phyloP scores from a whole-genome alignment of 2,113 vertebrate genomes.

The Pogonocichla stellata region DNA sequence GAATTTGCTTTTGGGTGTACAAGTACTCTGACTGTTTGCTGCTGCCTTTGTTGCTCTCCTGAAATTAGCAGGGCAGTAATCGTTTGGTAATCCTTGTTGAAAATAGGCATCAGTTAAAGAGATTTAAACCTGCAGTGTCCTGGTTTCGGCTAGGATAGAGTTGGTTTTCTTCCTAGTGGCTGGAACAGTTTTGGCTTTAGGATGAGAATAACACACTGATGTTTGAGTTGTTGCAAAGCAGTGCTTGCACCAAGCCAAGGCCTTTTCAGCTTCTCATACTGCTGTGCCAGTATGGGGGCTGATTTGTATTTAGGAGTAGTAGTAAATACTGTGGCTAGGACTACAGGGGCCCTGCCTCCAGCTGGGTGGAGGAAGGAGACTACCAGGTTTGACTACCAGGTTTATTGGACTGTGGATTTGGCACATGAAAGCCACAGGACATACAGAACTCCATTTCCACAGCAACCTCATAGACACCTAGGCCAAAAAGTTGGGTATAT shows the following conservation, averaged over 20 bases:
- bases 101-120: neutral
- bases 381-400: too few species aligned
- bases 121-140: neutral
- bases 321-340: neutral
- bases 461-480: neutral
- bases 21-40: neutral
- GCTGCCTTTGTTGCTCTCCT: neutral
- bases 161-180: neutral
- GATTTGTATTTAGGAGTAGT: neutral
- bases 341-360: neutral
- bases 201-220: neutral
- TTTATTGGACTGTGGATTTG: neutral
- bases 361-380: neutral
- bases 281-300: accelerated
- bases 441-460: neutral
- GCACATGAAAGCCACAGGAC: neutral
- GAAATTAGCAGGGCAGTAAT: neutral
- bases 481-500: neutral
- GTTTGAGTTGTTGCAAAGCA: neutral
- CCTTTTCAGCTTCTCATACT: neutral
- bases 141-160: neutral
- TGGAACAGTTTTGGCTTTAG: neutral
- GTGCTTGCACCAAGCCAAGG: neutral
- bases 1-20: neutral
- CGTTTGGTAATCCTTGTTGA: neutral